These are phyloP conservation scores for Drosophila suboccidentalis DNA, from an alignment of 2,888 invertebrate species.

Conservation along the genomic window DNA sequence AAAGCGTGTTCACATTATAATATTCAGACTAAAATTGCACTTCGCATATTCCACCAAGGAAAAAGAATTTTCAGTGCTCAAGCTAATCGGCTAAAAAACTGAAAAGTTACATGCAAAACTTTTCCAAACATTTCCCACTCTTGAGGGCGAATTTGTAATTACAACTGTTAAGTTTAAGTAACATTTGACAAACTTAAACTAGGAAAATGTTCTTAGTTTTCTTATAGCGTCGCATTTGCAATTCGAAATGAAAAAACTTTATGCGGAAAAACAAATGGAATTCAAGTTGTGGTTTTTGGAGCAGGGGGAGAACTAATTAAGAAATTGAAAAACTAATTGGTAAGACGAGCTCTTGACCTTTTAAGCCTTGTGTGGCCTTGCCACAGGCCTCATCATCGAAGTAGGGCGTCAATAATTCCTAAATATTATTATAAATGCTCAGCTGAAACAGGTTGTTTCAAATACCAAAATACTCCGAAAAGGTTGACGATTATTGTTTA, in stretches of 20 bases:
- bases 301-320: constrained; percentile 11
- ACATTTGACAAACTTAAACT: constrained; percentile 1
- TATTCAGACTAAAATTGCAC: not conserved
- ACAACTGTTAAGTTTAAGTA: constrained; percentile 1
- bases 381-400: not conserved
- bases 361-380: constrained; percentile 8
- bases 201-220: not conserved
- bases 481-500: constrained; percentile 40
- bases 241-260: constrained; percentile 12
- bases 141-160: not conserved
- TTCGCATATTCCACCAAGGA: no score
- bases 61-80: not conserved
- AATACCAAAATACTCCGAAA: constrained; percentile 6
- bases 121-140: not conserved
- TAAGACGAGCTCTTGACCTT: constrained; percentile 20
- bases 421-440: constrained; percentile 26
- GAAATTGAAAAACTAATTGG: constrained; percentile 19
- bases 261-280: constrained; percentile 1
- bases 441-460: constrained; percentile 39
- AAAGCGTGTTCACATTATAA: no score
- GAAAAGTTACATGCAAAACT: not conserved
- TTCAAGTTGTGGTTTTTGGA: not conserved
- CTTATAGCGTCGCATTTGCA: not conserved
- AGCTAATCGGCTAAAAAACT: not conserved
- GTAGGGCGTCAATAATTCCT: constrained; percentile 11